phyloP scores from a whole-genome alignment of 2,113 vertebrate genomes.

The Chaenocephalus aceratus region DNA sequence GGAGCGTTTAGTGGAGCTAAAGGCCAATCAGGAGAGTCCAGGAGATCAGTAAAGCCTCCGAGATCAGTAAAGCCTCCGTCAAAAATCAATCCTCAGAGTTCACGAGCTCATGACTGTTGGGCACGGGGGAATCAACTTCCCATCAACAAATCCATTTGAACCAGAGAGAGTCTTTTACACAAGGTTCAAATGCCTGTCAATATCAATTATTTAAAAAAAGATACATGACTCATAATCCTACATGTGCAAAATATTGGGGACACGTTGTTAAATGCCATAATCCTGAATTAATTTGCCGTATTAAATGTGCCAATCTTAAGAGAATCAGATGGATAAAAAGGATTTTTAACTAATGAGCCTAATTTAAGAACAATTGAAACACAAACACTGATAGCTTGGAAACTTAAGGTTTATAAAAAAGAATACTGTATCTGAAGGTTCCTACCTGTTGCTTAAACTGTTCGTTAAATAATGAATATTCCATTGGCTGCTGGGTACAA shows the following conservation, averaged over 20 bases:
- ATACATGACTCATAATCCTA: not conserved
- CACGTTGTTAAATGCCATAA: not conserved
- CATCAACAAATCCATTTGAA: conserved; percentile 37
- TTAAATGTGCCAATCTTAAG: conserved; percentile 2
- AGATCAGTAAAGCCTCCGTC: conserved; percentile 49
- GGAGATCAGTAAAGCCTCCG: conserved; percentile 45
- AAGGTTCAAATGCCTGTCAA: not conserved
- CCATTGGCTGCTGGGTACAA: not conserved
- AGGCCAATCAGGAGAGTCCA: conserved; percentile 65
- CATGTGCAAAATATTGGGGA: not conserved
- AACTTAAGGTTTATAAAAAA: not conserved
- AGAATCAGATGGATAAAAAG: not conserved
- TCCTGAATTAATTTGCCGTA: not conserved
- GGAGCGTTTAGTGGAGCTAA: conserved; percentile 54
- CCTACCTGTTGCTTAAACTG: conserved; percentile 12
- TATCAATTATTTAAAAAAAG: conserved; percentile 1
- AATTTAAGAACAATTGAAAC: not conserved
- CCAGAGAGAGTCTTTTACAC: not conserved
- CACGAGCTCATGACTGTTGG: conserved; percentile 47
- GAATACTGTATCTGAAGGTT: not conserved
- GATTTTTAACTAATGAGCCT: conserved; percentile 4
- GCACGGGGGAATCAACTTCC: conserved; percentile 31
- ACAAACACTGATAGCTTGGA: conserved; percentile 14
- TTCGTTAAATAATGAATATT: conserved; percentile 11
- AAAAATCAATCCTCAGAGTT: conserved; percentile 67